phyloP scores from a whole-genome alignment of 2,888 invertebrate species.

The Phalangium opilio region DNA sequence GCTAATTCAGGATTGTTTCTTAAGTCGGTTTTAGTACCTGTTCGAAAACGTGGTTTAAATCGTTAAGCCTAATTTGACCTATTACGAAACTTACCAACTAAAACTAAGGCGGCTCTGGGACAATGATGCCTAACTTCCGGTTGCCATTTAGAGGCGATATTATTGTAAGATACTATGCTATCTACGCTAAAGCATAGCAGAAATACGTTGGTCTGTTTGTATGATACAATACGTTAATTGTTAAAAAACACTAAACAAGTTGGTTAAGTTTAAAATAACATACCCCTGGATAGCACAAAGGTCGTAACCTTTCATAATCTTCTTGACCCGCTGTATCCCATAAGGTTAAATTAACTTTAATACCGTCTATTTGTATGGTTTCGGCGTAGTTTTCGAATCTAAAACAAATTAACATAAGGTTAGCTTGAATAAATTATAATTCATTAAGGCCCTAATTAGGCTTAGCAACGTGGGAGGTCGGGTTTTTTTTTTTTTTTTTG shows the following conservation, averaged over 20 bases:
- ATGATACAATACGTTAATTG: neutral
- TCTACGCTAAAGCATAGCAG: conserved; percentile 70
- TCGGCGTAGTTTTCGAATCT: conserved; percentile 80
- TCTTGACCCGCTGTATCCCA: conserved; percentile 90
- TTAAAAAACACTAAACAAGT: too few relatives aligned
- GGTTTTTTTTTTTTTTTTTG: too few relatives aligned
- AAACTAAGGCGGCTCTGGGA: conserved; percentile 58
- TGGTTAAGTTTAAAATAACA: too few relatives aligned
- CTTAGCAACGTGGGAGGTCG: too few relatives aligned
- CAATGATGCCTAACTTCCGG: conserved; percentile 69
- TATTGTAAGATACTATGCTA: conserved; percentile 61
- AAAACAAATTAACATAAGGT: conserved; percentile 11
- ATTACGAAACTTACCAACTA: conserved; percentile 57
- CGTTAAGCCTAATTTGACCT: too few relatives aligned
- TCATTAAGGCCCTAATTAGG: too few relatives aligned
- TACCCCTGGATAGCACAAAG: conserved; percentile 74
- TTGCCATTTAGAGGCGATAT: conserved; percentile 68
- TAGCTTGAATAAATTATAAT: too few relatives aligned
- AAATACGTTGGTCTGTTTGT: conserved; percentile 81
- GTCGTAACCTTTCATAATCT: conserved; percentile 74
- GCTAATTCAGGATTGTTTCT: conserved; percentile 35
- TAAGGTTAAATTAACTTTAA: conserved; percentile 59
- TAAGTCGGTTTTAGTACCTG: conserved; percentile 66
- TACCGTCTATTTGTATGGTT: conserved; percentile 59
- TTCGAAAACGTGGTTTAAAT: conserved; percentile 27